Evolutionary conservation across 2,113 vertebrate species (phyloP).

Genomic region (Brienomyrus longianalis): DNA sequence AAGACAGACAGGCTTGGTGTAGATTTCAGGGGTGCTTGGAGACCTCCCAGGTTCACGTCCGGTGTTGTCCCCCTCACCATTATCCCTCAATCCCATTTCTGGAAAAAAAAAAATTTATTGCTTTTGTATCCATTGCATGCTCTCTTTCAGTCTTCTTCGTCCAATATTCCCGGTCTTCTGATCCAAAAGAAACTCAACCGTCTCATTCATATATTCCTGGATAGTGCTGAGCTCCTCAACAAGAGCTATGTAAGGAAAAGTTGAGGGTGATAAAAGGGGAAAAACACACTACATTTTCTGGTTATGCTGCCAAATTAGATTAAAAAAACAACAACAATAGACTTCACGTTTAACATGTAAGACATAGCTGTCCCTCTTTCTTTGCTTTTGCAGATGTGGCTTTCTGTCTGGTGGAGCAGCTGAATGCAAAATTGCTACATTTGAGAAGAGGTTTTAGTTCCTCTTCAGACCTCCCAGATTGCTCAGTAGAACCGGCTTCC

Average conservation of each 20-base stretch:
- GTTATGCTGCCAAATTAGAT: neutral
- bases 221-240: neutral
- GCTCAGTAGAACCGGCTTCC: neutral
- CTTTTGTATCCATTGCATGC: neutral
- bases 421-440: slow-evolving; percentile 4
- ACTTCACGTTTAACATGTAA: neutral
- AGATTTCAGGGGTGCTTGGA: neutral
- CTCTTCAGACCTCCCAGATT: neutral
- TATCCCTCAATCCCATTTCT: neutral
- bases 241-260: neutral
- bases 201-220: neutral
- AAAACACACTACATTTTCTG: neutral
- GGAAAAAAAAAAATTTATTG: neutral
- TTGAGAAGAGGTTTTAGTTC: neutral
- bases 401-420: neutral
- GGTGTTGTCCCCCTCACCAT: neutral
- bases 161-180: neutral
- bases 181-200: neutral
- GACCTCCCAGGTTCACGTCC: neutral
- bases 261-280: neutral
- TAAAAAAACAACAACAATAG: neutral
- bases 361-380: neutral
- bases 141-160: neutral
- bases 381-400: slow-evolving; percentile 8
- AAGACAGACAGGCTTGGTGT: too few species aligned